A percentile compares a stretch with the other conserved stretches of the same genome.
phyloP scores from a whole-genome alignment of 1,140 invertebrate species.

The Drosophila truncata region DNA sequence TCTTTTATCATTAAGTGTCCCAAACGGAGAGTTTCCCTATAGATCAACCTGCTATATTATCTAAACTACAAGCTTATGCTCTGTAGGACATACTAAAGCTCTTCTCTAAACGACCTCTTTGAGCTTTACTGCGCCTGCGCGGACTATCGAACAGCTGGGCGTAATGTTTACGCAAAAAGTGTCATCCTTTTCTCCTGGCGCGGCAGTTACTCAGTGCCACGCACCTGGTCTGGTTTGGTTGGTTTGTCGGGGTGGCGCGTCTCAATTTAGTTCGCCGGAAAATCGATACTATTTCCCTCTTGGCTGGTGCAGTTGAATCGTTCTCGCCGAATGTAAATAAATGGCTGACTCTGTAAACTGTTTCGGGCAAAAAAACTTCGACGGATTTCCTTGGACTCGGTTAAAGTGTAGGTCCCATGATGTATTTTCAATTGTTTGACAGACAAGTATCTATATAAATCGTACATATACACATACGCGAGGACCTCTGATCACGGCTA shows the following conservation, averaged over 20 bases:
- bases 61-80: neutral
- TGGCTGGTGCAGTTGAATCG: neutral
- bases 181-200: conserved; percentile 6
- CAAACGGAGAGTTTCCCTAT: neutral
- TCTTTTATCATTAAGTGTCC: no score
- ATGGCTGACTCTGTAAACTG: conserved; percentile 16
- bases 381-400: conserved; percentile 1
- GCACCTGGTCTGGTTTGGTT: conserved; percentile 3
- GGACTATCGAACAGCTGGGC: conserved; percentile 47
- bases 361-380: conserved; percentile 1
- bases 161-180: conserved; percentile 24
- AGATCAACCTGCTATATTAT: neutral
- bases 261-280: conserved; percentile 34
- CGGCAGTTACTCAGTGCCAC: conserved; percentile 16
- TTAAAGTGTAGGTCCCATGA: conserved; percentile 36
- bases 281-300: conserved; percentile 60
- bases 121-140: conserved; percentile 21
- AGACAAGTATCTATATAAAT: conserved; percentile 46
- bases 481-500: conserved; percentile 40
- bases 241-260: neutral
- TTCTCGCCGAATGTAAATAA: conserved; percentile 36
- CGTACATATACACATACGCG: conserved; percentile 24
- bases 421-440: conserved; percentile 40
- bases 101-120: neutral
- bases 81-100: neutral